Conservation (phyloP, 2,797 vertebrate genomes). For the Typhlichthys subterraneus region DNA sequence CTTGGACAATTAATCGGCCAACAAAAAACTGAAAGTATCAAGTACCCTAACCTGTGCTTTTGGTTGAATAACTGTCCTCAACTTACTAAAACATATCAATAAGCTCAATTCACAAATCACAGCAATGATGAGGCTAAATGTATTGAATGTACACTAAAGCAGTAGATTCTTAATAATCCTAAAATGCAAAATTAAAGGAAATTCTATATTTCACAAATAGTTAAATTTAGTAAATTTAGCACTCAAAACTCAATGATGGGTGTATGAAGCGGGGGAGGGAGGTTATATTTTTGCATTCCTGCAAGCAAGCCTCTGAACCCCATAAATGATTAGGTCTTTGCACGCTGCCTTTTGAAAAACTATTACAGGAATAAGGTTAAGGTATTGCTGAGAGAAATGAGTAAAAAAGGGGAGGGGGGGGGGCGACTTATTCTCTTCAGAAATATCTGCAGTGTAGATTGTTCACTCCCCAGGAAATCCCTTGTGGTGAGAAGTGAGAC, state of each 20-base stretch:
- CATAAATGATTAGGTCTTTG: too few relatives aligned
- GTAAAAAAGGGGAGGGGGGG: neutral
- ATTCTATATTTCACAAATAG: neutral
- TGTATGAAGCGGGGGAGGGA: too few relatives aligned
- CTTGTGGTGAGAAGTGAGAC: slow-evolving; percentile 21
- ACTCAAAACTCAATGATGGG: neutral
- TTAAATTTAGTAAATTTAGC: neutral
- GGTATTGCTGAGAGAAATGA: neutral
- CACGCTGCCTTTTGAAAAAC: too few relatives aligned
- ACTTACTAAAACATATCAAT: neutral
- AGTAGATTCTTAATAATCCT: neutral
- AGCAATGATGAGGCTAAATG: neutral
- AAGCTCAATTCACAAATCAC: neutral
- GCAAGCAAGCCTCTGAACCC: too few relatives aligned
- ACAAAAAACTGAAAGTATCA: too few relatives aligned
- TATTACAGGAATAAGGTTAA: too few relatives aligned
- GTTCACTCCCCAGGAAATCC: slow-evolving; percentile 21
- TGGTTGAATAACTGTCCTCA: neutral
- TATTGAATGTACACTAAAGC: neutral
- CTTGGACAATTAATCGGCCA: too few relatives aligned
- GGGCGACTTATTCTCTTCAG: slow-evolving; percentile 13
- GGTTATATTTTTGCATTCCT: too few relatives aligned
- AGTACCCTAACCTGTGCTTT: too few relatives aligned
- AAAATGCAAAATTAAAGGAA: neutral
- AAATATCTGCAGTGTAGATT: slow-evolving; percentile 28